These are phyloP conservation scores for Macrotus californicus DNA, from an alignment of 2,113 vertebrate genomes.

Conservation along the genomic window DNA sequence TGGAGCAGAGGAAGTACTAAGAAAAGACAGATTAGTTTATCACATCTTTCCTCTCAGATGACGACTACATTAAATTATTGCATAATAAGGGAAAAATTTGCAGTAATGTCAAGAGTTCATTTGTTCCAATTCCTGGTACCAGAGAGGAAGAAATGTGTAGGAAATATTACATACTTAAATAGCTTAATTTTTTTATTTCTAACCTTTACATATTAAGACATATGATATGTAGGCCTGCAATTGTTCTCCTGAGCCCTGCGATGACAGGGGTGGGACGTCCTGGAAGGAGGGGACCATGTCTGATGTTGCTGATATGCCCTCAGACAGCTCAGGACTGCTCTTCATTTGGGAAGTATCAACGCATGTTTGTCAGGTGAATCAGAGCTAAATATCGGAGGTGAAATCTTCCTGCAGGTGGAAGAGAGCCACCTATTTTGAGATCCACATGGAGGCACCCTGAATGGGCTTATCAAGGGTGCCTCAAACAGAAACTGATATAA, in stretches of 20 bases:
- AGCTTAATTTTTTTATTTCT: background rate
- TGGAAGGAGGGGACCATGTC: background rate
- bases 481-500: background rate
- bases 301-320: background rate
- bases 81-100: background rate
- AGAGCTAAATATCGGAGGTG: background rate
- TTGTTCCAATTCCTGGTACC: background rate
- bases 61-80: background rate
- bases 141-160: background rate
- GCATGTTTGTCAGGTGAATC: background rate
- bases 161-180: background rate
- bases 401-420: background rate
- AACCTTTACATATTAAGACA: background rate
- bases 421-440: background rate
- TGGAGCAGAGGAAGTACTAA: background rate
- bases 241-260: background rate
- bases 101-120: no score
- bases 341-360: background rate
- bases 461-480: background rate
- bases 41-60: background rate
- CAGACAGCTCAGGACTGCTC: background rate
- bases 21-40: background rate
- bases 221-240: background rate
- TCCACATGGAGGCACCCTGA: background rate
- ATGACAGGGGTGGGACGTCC: no score